These are phyloP conservation scores for Micrasema minimum DNA, from an alignment of 1,140 invertebrate species.

Conservation along the genomic window DNA sequence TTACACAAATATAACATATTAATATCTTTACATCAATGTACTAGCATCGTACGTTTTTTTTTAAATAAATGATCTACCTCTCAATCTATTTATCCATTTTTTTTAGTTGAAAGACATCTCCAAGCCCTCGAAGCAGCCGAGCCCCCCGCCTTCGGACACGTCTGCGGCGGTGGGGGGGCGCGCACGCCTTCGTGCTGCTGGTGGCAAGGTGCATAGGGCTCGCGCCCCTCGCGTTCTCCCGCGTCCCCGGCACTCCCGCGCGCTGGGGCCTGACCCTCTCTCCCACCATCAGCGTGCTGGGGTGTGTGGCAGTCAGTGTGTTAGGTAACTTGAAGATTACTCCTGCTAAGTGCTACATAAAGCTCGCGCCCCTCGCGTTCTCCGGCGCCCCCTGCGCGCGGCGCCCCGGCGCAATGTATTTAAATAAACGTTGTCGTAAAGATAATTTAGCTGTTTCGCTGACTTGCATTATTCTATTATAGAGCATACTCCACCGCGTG, in stretches of 20 bases:
- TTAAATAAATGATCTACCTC: not conserved
- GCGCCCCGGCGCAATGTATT: conserved; percentile 56
- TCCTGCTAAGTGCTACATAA: too few species aligned
- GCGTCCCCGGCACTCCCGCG: conserved; percentile 47
- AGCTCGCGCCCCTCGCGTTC: conserved; percentile 61
- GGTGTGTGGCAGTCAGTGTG: conserved; percentile 60
- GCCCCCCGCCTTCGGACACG: not conserved
- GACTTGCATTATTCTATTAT: too few species aligned
- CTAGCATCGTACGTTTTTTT: too few species aligned
- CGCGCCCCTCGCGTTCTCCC: conserved; percentile 60
- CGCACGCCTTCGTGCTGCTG: conserved; percentile 50
- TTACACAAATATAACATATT: too few species aligned
- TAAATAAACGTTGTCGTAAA: too few species aligned
- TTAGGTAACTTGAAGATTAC: too few species aligned
- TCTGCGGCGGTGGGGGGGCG: conserved; percentile 42
- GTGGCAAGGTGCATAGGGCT: conserved; percentile 62
- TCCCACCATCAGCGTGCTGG: conserved; percentile 59
- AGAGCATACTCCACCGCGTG: too few species aligned
- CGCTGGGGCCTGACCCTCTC: conserved; percentile 59
- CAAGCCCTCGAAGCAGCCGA: too few species aligned
- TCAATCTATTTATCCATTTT: not conserved
- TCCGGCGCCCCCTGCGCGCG: conserved; percentile 49
- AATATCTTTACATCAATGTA: too few species aligned
- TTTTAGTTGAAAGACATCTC: conserved; percentile 14
- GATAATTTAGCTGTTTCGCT: too few species aligned